Conservation (phyloP, 92 coral and sea anemone genomes). For the Chrysogorgia sp. region DNA sequence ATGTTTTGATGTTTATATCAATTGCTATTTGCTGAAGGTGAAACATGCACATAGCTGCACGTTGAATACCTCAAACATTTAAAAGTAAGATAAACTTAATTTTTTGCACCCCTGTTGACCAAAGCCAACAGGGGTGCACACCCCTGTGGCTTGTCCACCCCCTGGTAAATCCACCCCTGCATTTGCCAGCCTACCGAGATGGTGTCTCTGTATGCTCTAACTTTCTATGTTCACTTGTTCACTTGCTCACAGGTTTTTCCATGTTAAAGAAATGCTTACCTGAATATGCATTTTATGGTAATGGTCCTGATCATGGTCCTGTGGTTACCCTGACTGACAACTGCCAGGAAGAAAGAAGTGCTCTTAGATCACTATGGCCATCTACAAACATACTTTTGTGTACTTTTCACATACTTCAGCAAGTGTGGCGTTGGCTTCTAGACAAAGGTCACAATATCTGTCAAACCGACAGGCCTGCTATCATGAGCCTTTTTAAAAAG, state of each 20-base stretch:
- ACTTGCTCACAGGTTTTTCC: slow-evolving; percentile 19
- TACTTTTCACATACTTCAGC: slow-evolving; percentile 66
- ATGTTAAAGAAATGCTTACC: slow-evolving; percentile 41
- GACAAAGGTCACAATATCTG: slow-evolving; percentile 54
- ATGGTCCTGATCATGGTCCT: slow-evolving; percentile 56
- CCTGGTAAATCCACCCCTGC: slow-evolving; percentile 6
- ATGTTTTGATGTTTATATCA: no score
- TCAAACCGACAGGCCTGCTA: slow-evolving; percentile 66
- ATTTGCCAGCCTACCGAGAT: not conserved
- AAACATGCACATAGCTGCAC: no score
- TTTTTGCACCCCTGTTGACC: no score
- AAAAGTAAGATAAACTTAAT: no score
- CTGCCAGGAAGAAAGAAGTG: slow-evolving; percentile 65
- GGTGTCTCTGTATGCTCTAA: not conserved
- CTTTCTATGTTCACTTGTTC: slow-evolving; percentile 8
- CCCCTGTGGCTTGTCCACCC: no score
- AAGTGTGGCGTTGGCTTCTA: slow-evolving; percentile 68
- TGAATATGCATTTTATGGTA: slow-evolving; percentile 39
- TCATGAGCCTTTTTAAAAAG: slow-evolving; percentile 65
- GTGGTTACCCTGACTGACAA: slow-evolving; percentile 60
- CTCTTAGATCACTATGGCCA: slow-evolving; percentile 61
- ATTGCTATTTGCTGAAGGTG: no score
- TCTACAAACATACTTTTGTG: slow-evolving; percentile 51
- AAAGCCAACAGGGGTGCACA: no score
- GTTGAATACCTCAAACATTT: no score